Conservation (phyloP, 2,797 vertebrate genomes). For the Lacerta bilineata region DNA sequence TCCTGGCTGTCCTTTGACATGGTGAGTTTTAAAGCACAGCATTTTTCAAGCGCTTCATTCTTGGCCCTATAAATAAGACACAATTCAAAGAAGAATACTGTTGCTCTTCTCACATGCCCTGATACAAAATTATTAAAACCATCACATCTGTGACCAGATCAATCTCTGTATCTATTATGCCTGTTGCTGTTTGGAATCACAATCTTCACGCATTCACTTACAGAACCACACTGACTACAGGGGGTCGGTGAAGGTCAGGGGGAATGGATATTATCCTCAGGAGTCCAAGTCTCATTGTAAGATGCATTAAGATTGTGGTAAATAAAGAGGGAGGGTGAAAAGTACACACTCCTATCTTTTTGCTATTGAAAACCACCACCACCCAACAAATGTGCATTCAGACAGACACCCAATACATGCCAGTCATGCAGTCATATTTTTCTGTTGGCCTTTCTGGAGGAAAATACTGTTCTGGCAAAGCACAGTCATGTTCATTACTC, state of each 20-base stretch:
- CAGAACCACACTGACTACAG: not conserved
- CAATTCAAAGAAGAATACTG: not conserved
- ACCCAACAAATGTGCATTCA: not conserved
- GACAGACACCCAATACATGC: not conserved
- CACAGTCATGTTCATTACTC: not conserved
- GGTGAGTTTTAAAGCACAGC: not conserved
- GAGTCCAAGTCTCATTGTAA: not conserved
- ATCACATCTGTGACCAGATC: not conserved
- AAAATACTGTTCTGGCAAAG: not conserved
- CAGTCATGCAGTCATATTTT: not conserved
- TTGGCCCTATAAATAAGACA: constrained; percentile 10
- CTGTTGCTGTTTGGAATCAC: not conserved
- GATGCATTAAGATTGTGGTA: not conserved
- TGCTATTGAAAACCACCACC: not conserved
- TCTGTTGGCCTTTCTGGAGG: not conserved
- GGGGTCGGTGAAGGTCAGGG: too few species aligned
- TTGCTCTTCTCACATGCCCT: not conserved
- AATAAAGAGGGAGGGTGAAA: not conserved
- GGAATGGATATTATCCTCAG: not conserved
- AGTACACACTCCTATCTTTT: not conserved
- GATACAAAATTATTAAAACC: not conserved
- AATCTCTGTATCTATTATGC: not conserved
- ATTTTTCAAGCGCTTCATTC: constrained; percentile 26
- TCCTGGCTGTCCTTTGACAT: not conserved
- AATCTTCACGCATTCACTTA: not conserved